These are phyloP conservation scores for Aphidius ervi DNA, from an alignment of 1,140 invertebrate species.

Conservation along the genomic window DNA sequence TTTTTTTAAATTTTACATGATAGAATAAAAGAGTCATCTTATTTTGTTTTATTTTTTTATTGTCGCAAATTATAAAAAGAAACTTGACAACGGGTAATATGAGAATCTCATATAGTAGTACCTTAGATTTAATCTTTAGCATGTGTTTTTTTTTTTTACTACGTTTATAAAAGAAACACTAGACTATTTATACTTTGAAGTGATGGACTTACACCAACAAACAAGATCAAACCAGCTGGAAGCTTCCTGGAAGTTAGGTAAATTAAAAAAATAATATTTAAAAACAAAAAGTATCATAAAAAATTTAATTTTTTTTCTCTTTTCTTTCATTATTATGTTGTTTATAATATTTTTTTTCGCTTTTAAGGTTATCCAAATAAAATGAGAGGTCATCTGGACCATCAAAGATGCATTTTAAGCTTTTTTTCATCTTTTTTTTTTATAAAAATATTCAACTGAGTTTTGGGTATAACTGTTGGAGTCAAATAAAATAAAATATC, in stretches of 20 bases:
- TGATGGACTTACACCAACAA: slow-evolving; percentile 3
- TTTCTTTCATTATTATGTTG: neutral
- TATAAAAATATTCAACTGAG: no score
- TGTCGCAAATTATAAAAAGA: slow-evolving; percentile 12
- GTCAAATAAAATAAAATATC: neutral
- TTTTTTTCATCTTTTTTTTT: neutral
- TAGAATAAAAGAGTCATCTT: neutral
- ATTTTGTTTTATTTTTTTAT: neutral
- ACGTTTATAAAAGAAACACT: slow-evolving; percentile 40
- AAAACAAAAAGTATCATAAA: neutral
- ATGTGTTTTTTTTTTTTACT: slow-evolving; percentile 37
- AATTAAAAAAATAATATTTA: neutral
- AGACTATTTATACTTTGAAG: slow-evolving; percentile 27
- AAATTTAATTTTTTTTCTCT: neutral
- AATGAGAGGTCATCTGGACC: no score
- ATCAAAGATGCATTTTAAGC: no score
- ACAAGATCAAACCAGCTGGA: slow-evolving; percentile 8
- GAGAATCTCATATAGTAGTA: slow-evolving; percentile 49
- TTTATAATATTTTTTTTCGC: no score
- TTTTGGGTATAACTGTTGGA: no score
- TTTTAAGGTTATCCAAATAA: no score
- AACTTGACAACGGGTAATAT: slow-evolving; percentile 38
- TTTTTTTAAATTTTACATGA: no score
- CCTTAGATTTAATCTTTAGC: slow-evolving; percentile 47
- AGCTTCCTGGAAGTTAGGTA: neutral